Conservation (phyloP, 2,888 invertebrate species). For the Spilosoma lubricipeda region DNA sequence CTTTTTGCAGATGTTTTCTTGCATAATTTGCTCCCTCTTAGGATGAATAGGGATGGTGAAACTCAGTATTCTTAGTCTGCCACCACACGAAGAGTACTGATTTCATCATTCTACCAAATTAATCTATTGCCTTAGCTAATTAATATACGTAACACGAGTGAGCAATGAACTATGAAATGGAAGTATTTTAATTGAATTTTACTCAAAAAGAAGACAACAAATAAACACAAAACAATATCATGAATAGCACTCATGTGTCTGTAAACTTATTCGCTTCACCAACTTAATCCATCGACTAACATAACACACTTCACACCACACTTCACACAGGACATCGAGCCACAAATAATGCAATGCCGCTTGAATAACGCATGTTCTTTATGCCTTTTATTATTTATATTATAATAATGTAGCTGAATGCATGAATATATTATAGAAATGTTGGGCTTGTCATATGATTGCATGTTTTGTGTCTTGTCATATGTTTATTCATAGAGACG, state of each 20-base stretch:
- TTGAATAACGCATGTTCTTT: slow-evolving; percentile 65
- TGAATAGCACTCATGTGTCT: neutral
- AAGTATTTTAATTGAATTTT: neutral
- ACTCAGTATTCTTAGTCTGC: no score
- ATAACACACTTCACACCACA: slow-evolving; percentile 24
- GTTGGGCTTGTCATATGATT: slow-evolving; percentile 58
- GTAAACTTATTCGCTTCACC: neutral
- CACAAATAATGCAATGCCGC: slow-evolving; percentile 80
- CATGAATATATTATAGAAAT: slow-evolving; percentile 62
- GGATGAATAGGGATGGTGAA: no score
- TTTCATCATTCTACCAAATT: neutral
- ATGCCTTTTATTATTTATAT: slow-evolving; percentile 55
- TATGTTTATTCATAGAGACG: slow-evolving; percentile 25
- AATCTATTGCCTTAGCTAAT: neutral
- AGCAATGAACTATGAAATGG: neutral
- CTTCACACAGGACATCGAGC: slow-evolving; percentile 44
- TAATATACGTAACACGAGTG: neutral
- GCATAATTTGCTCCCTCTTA: no score
- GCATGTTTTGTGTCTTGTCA: slow-evolving; percentile 72
- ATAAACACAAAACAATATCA: neutral
- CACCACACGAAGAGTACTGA: neutral
- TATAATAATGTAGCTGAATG: slow-evolving; percentile 67
- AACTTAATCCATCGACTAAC: neutral
- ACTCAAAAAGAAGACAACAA: neutral
- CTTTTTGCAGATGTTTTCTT: no score